Evolutionary conservation across 2,797 vertebrate genomes (phyloP).

Genomic region (Varecia variegata): DNA sequence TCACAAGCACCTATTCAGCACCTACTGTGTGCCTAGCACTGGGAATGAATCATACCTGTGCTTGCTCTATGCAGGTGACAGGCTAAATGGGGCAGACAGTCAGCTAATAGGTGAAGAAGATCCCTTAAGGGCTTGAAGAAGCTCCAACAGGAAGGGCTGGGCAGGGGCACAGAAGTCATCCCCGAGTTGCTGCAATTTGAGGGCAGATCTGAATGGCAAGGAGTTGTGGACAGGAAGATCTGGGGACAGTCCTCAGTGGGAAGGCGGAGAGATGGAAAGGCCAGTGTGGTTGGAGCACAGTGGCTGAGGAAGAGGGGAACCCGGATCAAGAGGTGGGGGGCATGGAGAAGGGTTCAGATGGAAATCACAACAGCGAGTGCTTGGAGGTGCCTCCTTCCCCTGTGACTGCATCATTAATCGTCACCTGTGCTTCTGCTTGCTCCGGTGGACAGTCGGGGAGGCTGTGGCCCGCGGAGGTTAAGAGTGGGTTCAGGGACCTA

Average conservation of each 20-base stretch:
- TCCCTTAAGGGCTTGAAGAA: background rate
- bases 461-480: background rate
- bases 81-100: background rate
- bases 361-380: background rate
- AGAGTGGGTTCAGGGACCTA: background rate
- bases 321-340: accelerated
- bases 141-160: background rate
- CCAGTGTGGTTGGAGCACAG: accelerated
- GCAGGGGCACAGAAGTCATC: accelerated
- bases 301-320: accelerated
- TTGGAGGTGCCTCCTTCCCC: accelerated
- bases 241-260: background rate
- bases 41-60: background rate
- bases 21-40: background rate
- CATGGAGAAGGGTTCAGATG: accelerated
- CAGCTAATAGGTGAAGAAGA: background rate
- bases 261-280: background rate
- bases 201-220: background rate
- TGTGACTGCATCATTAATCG: accelerated
- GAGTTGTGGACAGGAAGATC: background rate
- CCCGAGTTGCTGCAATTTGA: background rate
- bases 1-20: background rate
- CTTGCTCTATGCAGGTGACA: accelerated
- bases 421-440: background rate
- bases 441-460: accelerated